These are phyloP conservation scores for Camponotus pennsylvanicus DNA, from an alignment of 1,140 invertebrate species.

Conservation along the genomic window DNA sequence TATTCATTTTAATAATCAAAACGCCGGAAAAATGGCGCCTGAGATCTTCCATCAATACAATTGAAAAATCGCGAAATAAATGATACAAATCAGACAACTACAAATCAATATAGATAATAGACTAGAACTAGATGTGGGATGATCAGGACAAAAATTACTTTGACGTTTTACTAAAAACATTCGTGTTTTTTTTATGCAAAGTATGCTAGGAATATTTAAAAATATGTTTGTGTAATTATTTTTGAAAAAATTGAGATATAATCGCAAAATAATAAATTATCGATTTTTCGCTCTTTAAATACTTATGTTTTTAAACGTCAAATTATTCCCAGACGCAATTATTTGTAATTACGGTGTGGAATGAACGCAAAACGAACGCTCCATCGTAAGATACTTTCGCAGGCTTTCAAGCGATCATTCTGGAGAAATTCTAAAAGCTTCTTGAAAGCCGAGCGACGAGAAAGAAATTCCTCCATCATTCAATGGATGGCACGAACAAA, in stretches of 20 bases:
- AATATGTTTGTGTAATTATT: not conserved
- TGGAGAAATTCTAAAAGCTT: constrained; percentile 59
- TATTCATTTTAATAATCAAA: constrained; percentile 48
- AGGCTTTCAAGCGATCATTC: constrained; percentile 60
- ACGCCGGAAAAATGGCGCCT: not conserved
- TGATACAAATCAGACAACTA: not conserved
- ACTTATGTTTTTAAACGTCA: constrained; percentile 46
- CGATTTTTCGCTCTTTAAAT: constrained; percentile 14
- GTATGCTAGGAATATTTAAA: not conserved
- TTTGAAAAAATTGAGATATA: not conserved
- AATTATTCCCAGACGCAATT: constrained; percentile 44
- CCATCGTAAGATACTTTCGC: constrained; percentile 54
- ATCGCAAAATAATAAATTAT: not conserved
- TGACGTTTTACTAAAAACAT: not conserved
- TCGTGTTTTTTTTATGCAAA: not conserved
- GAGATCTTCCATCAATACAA: not conserved
- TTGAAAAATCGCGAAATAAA: not conserved
- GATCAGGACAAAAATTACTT: not conserved
- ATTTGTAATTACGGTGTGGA: constrained; percentile 57
- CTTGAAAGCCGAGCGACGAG: constrained; percentile 58
- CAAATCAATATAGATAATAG: too few relatives aligned
- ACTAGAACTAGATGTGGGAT: not conserved
- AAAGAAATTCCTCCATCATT: constrained; percentile 58
- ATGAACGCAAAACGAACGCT: constrained; percentile 57
- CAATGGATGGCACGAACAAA: constrained; percentile 52